Percentiles rank a stretch among this genome's conserved stretches.
Conservation (phyloP, 1,140 invertebrate species). For the Cydia strobilella region DNA sequence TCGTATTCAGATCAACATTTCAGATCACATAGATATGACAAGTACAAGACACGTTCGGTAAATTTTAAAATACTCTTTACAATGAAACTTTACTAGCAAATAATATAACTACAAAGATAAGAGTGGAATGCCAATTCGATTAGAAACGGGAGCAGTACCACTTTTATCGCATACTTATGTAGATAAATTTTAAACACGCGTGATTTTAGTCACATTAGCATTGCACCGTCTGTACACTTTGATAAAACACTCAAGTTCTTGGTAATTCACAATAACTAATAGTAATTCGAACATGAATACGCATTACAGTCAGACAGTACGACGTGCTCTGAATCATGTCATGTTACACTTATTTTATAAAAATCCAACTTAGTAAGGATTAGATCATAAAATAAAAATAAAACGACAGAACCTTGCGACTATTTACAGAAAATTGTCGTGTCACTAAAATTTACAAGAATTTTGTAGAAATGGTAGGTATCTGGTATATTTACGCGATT, state of each 20-base stretch:
- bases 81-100: slow-evolving; percentile 55
- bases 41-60: too few relatives aligned
- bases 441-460: too few relatives aligned
- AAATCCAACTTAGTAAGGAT: background rate
- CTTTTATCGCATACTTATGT: slow-evolving; percentile 64
- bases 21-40: too few relatives aligned
- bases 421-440: too few relatives aligned
- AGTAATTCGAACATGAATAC: slow-evolving; percentile 10
- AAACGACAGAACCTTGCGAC: background rate
- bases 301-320: background rate
- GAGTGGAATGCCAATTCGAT: slow-evolving; percentile 70
- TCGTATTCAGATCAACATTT: too few relatives aligned
- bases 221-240: slow-evolving; percentile 31
- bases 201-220: slow-evolving; percentile 51
- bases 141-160: slow-evolving; percentile 62
- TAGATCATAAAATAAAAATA: background rate
- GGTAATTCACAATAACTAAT: slow-evolving; percentile 14
- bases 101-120: slow-evolving; percentile 66
- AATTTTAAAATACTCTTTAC: slow-evolving; percentile 28
- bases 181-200: slow-evolving; percentile 66
- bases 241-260: slow-evolving; percentile 9
- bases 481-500: too few relatives aligned
- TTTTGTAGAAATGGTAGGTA: too few relatives aligned
- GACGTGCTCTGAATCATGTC: slow-evolving; percentile 15
- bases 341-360: background rate